Base-by-base conservation (phyloP, 2,797 vertebrate genomes). In the Australoheros facetus region DNA sequence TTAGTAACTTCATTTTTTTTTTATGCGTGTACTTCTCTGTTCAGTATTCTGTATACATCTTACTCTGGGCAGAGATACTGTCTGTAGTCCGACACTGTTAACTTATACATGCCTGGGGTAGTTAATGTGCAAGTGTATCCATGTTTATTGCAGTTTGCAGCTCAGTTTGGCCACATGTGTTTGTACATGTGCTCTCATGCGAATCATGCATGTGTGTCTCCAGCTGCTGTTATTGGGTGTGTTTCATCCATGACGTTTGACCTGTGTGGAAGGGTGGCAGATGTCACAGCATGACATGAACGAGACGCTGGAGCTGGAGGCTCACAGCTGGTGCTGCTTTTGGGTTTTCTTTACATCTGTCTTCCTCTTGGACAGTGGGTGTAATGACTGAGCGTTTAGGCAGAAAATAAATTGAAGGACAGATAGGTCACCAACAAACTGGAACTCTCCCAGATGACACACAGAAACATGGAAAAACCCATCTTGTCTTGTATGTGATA, bases 231-330 rank as follows among this genome's bases (percentile, higher is more conserved):
- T 85, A 85, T 62, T 2, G 21, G 48, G 71, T 86, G 80, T 77
- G 74, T 81, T 88, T 87, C 78, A 54, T 73, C 85, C 55, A 3
- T 87, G 89, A 91, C 86, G 89, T 89, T 79, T 90, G 90, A 94
- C 92, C 78, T 1, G 0, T 79, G 73, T 83, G 82, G 45, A 7
- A 8, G 72, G 81, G 82, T 87, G 87, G 84, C 90, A 93, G 91
- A 93, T 93, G 91, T 91, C 85, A 77, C 59, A 81, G 83, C 73
- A 60, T 80, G 88, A 81, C 82, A 78, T 76, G 53, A 82, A 78
- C 54, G 76, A 88, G 79, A 83, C 72, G 56, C 70, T 39, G 34
- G 73, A 83, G 76, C 82, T 79, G 71, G 77, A 84, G 69, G 58
- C 56, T 87, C 59, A 58, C 2, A 45, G 16, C 39, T 48, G 62